phyloP scores from a whole-genome alignment of 1,140 invertebrate species.

The Pseudomyrmex concolor region DNA sequence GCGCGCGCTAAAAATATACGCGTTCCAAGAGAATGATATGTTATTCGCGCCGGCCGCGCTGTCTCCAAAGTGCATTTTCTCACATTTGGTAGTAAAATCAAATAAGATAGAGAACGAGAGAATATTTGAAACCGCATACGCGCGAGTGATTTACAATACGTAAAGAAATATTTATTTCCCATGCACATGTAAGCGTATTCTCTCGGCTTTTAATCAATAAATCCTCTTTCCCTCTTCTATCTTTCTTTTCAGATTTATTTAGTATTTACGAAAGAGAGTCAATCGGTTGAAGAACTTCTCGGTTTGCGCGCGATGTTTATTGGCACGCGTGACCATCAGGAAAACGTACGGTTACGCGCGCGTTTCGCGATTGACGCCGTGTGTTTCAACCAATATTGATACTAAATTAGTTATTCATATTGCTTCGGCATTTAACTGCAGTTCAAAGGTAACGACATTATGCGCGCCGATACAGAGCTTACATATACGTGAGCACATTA shows the following conservation, averaged over 20 bases:
- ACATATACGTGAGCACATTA: conserved; percentile 38
- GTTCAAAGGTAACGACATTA: conserved; percentile 48
- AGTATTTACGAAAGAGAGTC: neutral
- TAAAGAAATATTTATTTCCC: conserved; percentile 9
- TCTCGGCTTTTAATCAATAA: too few species aligned
- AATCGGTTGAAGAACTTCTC: neutral
- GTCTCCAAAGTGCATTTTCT: conserved; percentile 65
- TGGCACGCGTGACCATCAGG: neutral
- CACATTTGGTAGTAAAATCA: conserved; percentile 72
- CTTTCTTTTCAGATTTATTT: too few species aligned
- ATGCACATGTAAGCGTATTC: too few species aligned
- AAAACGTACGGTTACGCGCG: neutral
- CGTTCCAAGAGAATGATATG: conserved; percentile 64
- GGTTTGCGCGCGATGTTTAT: neutral
- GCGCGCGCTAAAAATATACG: conserved; percentile 53
- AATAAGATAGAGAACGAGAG: conserved; percentile 44
- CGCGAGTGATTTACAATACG: conserved; percentile 20
- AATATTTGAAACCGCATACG: conserved; percentile 46
- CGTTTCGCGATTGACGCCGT: conserved; percentile 2
- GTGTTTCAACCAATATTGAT: conserved; percentile 44
- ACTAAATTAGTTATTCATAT: conserved; percentile 53
- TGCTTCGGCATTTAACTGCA: conserved; percentile 40
- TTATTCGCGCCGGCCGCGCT: conserved; percentile 22
- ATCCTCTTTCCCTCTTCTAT: too few species aligned
- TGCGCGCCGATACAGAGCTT: conserved; percentile 31